A percentile compares a stretch with the other conserved stretches of the same genome.
Conservation (phyloP, 30 jellyfish, hydroid and myxozoan species). For the Cassiopea xamachana region DNA sequence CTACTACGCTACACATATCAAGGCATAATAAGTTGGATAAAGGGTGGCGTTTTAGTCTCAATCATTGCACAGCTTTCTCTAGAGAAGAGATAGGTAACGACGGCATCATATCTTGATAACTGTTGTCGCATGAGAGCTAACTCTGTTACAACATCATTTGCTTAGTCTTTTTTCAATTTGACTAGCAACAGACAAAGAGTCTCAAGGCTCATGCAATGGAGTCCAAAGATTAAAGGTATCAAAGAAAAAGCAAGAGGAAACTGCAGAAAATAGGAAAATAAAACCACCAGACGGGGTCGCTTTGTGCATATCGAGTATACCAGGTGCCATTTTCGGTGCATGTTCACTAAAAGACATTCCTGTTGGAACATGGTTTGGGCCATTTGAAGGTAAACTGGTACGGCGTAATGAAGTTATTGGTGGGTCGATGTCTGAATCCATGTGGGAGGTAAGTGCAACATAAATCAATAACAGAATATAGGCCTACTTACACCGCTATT, state of each 20-base stretch:
- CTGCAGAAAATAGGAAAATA: slow-evolving; percentile 39
- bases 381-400: slow-evolving; percentile 94
- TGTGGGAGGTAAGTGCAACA: slow-evolving; percentile 94
- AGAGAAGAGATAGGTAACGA: too few species aligned
- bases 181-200: background rate
- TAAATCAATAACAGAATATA: background rate
- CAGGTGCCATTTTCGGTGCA: slow-evolving; percentile 88
- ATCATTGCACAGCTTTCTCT: too few species aligned
- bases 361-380: slow-evolving; percentile 99
- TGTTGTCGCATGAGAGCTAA: too few species aligned
- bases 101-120: too few species aligned
- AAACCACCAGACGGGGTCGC: slow-evolving; percentile 90
- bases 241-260: slow-evolving; percentile 10
- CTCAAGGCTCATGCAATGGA: background rate
- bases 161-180: background rate
- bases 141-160: too few species aligned
- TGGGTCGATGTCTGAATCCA: slow-evolving; percentile 70
- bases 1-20: too few species aligned
- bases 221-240: background rate
- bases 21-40: too few species aligned
- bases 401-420: slow-evolving; percentile 57
- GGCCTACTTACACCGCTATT: too few species aligned
- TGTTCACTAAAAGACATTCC: slow-evolving; percentile 82
- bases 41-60: too few species aligned
- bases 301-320: slow-evolving; percentile 87